phyloP scores from a whole-genome alignment of 2,113 vertebrate species.

The Vulpes ferrilata region DNA sequence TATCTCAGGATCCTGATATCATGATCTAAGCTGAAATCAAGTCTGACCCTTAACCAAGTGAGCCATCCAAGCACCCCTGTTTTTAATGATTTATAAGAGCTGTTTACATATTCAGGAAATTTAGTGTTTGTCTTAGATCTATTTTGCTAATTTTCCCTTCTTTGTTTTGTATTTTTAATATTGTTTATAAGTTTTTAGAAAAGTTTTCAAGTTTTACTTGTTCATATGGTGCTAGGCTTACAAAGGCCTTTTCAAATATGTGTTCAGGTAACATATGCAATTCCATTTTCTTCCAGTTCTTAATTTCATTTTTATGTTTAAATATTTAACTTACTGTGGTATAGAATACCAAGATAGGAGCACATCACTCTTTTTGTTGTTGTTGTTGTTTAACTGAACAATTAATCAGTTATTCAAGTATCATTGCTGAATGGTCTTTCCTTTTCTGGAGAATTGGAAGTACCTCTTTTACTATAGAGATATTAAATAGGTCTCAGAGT shows the following conservation, averaged over 20 bases:
- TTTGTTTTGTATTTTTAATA: constrained; percentile 28
- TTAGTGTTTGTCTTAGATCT: background rate
- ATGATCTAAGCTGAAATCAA: background rate
- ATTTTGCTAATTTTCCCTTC: background rate
- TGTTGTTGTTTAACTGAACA: background rate
- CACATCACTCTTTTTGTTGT: background rate
- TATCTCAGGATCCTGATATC: background rate
- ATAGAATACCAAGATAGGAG: background rate
- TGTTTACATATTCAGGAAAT: background rate
- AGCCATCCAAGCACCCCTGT: background rate
- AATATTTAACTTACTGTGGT: background rate
- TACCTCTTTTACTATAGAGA: background rate
- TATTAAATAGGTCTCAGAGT: background rate
- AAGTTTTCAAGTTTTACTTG: background rate
- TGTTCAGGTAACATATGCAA: background rate
- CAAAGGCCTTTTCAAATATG: background rate
- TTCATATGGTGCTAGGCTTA: background rate
- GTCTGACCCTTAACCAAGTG: background rate
- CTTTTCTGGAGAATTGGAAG: background rate
- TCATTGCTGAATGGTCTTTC: background rate
- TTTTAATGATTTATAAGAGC: background rate
- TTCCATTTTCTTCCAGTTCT: background rate
- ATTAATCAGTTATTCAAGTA: background rate
- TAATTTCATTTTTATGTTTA: background rate
- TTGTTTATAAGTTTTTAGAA: background rate